A percentile compares a stretch with the other conserved stretches of the same genome.
phyloP scores from a whole-genome alignment of 2,113 vertebrate genomes.

The Thamnophis sirtalis region DNA sequence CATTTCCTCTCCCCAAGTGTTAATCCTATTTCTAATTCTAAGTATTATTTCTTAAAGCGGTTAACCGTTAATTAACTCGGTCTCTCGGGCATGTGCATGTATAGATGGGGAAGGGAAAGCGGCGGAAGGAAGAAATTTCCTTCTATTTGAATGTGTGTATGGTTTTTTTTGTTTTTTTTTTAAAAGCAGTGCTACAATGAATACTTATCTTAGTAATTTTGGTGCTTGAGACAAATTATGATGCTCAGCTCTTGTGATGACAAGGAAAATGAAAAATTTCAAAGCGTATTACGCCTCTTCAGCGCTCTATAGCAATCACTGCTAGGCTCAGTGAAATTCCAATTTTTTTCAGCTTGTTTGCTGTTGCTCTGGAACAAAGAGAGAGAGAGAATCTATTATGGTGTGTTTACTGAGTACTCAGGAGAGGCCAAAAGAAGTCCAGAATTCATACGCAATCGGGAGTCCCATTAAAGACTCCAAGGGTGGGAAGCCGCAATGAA shows the following conservation, averaged over 20 bases:
- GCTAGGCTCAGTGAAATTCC: not conserved
- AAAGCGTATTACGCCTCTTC: not conserved
- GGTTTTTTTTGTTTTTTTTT: not conserved
- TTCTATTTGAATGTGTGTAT: not conserved
- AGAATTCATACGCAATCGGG: not conserved
- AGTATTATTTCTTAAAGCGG: not conserved
- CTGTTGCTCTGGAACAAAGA: fast-evolving
- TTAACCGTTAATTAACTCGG: not conserved
- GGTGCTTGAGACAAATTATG: not conserved
- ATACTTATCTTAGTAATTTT: not conserved
- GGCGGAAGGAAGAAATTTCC: not conserved
- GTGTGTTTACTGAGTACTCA: not conserved
- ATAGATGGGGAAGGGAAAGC: not conserved
- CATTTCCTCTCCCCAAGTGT: not conserved
- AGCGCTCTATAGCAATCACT: not conserved
- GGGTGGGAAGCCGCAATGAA: constrained; percentile 14
- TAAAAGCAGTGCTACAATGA: not conserved
- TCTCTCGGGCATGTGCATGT: not conserved
- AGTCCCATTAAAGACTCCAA: not conserved
- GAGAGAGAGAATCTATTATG: not conserved
- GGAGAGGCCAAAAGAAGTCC: not conserved
- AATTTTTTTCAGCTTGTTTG: not conserved
- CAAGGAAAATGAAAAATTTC: not conserved
- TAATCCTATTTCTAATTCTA: not conserved
- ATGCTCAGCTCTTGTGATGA: not conserved